A percentile compares a stretch with the other conserved stretches of the same genome.
Conservation (phyloP, 2,888 invertebrate species). For the Phasia obesa region DNA sequence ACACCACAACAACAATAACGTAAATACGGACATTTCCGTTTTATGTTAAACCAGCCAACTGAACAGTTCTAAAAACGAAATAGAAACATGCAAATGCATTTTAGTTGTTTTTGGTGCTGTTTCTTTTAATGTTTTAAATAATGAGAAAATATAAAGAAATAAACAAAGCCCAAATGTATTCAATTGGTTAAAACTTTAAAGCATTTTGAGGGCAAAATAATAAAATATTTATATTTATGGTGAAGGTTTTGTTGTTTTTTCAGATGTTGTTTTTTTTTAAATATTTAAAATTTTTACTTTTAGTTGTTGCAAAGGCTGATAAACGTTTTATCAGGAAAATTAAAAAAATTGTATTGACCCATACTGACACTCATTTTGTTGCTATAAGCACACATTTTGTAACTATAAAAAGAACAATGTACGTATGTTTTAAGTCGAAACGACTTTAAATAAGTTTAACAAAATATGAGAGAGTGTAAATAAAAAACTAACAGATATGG, state of each 20-base stretch:
- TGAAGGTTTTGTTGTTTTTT: background rate
- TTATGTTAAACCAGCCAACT: constrained; percentile 30
- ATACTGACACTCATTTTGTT: no score
- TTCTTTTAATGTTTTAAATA: background rate
- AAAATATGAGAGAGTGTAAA: no score
- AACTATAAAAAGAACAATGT: no score
- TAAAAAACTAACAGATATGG: no score
- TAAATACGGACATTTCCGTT: constrained; percentile 46
- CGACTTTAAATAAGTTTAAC: no score
- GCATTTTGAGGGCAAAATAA: constrained; percentile 10
- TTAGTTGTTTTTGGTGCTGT: background rate
- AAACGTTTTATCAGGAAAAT: no score
- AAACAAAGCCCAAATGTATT: constrained; percentile 8
- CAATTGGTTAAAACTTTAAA: background rate
- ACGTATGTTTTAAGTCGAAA: no score
- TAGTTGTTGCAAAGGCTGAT: no score
- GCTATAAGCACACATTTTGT: no score
- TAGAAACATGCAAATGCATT: constrained; percentile 43
- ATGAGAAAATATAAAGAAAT: background rate
- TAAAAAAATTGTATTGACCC: no score
- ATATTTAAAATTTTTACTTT: no score
- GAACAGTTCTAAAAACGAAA: constrained; percentile 29
- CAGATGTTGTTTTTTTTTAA: no score
- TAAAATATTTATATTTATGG: constrained; percentile 40
- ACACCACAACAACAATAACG: constrained; percentile 14